Percentiles rank a stretch among this genome's conserved stretches.
phyloP scores from a whole-genome alignment of 2,797 vertebrate genomes.

The Coranthus polyacanthus region DNA sequence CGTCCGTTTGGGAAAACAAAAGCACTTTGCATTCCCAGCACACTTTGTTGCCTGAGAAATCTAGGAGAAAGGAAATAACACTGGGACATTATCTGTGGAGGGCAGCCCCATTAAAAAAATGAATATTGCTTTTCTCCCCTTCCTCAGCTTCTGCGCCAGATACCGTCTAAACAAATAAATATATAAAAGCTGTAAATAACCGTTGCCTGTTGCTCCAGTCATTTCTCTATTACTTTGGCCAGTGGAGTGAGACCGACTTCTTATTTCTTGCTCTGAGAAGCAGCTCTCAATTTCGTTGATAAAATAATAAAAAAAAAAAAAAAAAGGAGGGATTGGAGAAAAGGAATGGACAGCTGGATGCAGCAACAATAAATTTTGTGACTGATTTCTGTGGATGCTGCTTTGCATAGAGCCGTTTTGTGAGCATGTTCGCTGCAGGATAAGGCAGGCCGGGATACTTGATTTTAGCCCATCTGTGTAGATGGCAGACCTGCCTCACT shows the following conservation, averaged over 20 bases:
- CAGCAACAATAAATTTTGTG: constrained; percentile 23
- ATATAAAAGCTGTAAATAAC: constrained; percentile 79
- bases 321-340: constrained; percentile 21
- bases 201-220: constrained; percentile 73
- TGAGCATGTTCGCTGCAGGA: constrained; percentile 6
- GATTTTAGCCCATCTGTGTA: neutral
- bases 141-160: constrained; percentile 55
- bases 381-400: constrained; percentile 32
- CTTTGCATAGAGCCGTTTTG: constrained; percentile 28
- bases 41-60: constrained; percentile 40
- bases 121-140: constrained; percentile 73
- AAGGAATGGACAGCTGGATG: constrained; percentile 5
- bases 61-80: constrained; percentile 58
- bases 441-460: neutral
- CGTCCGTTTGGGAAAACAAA: constrained; percentile 17
- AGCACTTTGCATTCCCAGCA: constrained; percentile 48
- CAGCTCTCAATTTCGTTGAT: constrained; percentile 75
- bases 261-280: constrained; percentile 78
- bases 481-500: neutral
- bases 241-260: constrained; percentile 78
- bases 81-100: constrained; percentile 63
- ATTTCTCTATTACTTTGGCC: constrained; percentile 83
- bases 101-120: constrained; percentile 69
- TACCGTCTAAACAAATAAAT: constrained; percentile 78
- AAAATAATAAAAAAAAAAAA: constrained; percentile 36